A percentile compares a stretch with the other conserved stretches of the same genome.
phyloP scores from a whole-genome alignment of 2,888 invertebrate genomes.

The Blera fallax region DNA sequence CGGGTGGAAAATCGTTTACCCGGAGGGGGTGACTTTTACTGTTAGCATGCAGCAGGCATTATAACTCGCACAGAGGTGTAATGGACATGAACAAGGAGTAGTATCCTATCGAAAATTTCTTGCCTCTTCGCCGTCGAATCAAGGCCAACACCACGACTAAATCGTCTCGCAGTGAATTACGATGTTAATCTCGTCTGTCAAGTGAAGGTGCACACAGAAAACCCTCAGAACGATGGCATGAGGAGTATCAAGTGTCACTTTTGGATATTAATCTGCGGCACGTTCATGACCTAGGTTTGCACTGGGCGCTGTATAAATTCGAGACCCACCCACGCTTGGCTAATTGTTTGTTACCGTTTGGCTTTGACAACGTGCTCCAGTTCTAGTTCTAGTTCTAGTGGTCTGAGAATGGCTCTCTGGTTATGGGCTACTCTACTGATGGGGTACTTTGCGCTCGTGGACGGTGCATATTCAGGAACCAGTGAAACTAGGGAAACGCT shows the following conservation, averaged over 20 bases:
- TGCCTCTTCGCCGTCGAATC: no score
- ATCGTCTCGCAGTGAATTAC: constrained; percentile 9
- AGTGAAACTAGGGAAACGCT: constrained; percentile 50
- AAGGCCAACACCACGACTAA: background rate
- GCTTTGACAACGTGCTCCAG: background rate
- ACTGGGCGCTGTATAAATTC: constrained; percentile 32
- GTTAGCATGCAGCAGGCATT: constrained; percentile 14
- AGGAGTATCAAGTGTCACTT: constrained; percentile 55
- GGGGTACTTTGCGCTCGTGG: background rate
- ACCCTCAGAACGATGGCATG: background rate
- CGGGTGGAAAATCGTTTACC: constrained; percentile 21
- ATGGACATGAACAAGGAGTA: background rate
- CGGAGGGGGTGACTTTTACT: constrained; percentile 12
- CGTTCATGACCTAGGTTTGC: constrained; percentile 37
- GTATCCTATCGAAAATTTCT: background rate
- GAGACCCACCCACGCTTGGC: background rate
- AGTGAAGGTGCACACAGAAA: constrained; percentile 17
- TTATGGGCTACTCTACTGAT: background rate
- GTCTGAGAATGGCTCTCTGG: background rate
- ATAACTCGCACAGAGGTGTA: background rate
- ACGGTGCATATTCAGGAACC: background rate
- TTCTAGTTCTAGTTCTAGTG: background rate
- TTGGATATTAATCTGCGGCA: constrained; percentile 22
- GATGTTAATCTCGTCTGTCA: constrained; percentile 21
- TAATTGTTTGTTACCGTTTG: background rate